Evolutionary conservation across 2,797 vertebrate species (phyloP).

Genomic region (Pangasius larnaudii): DNA sequence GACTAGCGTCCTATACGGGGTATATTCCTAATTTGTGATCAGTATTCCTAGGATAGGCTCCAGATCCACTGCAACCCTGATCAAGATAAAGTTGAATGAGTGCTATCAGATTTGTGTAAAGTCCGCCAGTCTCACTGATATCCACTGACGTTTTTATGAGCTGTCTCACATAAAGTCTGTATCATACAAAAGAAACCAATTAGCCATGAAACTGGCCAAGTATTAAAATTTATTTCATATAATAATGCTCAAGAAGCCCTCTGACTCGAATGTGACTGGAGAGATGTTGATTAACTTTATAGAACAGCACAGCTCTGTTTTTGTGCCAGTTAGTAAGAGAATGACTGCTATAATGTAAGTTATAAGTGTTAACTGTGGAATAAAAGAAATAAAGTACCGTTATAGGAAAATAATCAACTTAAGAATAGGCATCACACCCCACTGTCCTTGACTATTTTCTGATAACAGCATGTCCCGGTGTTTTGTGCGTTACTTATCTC

Average conservation of each 20-base stretch:
- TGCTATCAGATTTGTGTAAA: background rate
- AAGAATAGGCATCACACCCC: background rate
- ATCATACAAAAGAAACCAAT: background rate
- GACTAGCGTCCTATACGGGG: background rate
- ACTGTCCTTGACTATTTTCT: background rate
- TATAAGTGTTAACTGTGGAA: background rate
- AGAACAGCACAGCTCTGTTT: background rate
- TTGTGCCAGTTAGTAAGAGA: background rate
- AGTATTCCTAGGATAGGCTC: too few relatives aligned
- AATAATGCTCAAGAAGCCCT: background rate
- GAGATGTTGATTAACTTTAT: background rate
- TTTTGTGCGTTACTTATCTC: background rate
- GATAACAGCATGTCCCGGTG: background rate
- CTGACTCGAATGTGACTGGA: too few relatives aligned
- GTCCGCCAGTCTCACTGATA: background rate
- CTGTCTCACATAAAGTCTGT: background rate
- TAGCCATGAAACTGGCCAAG: background rate
- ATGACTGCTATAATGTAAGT: background rate
- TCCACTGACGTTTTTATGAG: background rate
- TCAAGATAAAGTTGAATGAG: background rate
- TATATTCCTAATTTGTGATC: too few relatives aligned
- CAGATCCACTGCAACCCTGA: too few relatives aligned
- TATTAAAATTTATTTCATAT: background rate
- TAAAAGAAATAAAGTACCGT: background rate
- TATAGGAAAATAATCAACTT: background rate